Percentiles rank a stretch among this genome's conserved stretches.
These are phyloP conservation scores for Calidris pygmaea DNA, from an alignment of 2,113 vertebrate species.

Conservation along the genomic window DNA sequence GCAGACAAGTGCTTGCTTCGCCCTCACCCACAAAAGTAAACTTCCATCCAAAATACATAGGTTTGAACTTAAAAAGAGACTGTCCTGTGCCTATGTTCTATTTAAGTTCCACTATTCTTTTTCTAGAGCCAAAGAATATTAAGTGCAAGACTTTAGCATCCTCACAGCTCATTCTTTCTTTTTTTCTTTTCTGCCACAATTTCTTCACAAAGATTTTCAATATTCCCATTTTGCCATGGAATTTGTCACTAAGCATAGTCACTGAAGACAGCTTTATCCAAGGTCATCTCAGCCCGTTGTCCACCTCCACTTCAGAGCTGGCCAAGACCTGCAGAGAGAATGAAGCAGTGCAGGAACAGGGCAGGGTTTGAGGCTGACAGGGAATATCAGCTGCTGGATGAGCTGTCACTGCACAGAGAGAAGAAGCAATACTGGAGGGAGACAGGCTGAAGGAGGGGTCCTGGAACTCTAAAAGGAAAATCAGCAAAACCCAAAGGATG, in stretches of 20 bases:
- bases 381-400: background rate
- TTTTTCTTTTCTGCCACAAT: background rate
- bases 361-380: background rate
- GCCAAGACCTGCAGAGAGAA: background rate
- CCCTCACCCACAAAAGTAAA: background rate
- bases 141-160: background rate
- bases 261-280: background rate
- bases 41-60: background rate
- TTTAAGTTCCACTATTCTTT: background rate
- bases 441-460: background rate
- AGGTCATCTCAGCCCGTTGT: background rate
- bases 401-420: background rate
- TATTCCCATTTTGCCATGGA: background rate
- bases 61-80: background rate
- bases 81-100: background rate
- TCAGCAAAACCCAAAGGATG: background rate
- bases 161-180: background rate
- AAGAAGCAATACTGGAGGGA: background rate
- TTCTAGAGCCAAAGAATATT: background rate
- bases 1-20: background rate
- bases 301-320: background rate
- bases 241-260: background rate
- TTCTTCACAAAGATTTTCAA: background rate
- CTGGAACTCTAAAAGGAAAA: background rate
- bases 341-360: background rate